Base-by-base conservation (phyloP, 2,113 vertebrate genomes). In the Eudyptes chrysolophus region DNA sequence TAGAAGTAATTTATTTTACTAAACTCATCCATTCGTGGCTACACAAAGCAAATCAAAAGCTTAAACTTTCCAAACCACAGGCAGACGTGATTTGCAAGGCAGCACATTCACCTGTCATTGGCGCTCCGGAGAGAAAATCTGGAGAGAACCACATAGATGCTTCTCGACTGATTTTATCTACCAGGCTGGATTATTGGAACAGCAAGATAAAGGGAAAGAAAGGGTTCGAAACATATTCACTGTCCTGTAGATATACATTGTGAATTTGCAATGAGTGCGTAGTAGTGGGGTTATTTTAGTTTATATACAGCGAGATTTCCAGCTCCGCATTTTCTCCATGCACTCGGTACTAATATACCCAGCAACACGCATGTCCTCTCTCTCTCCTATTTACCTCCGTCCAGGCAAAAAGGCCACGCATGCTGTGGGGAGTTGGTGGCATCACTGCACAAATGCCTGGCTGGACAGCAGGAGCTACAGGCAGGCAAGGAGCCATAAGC, bases 311-410 rank as follows among this genome's bases (percentile, higher is more conserved):
- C 3, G 24, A 57, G 30, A 34, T 65, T 69, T 70, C 49, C 34
- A 87, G 64, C 60, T 84, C 58, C 5, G 4, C 0, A 0, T 27
- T 81, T 84, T 60, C 42, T 72, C 17, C 3, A 0, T 7, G 11
- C 10, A 1, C 36, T 55, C 1, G 0, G 13, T n/a, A 21, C 40
- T 11, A 46, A 12, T 30, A 4, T 7, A 74, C 36, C 18, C 64
- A 78, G 76, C 27, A 42, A 17, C 11, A 2, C 8, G 60, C 62
- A 8, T 3, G 3, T 44, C 13, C 38, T 9, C 42, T 49, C 32
- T 38, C 22, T 38, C 38, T 26, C 36, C 46, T 20, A 0, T 51
- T 57, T 51, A 26, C 48, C 44, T 64, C 40, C 19, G 16, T 16
- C 29, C 44, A 70, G 55, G 36, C 42, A 77, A 74, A 74, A 64